These are phyloP conservation scores for Aleadryas rufinucha DNA, from an alignment of 2,113 vertebrate species.

Conservation along the genomic window DNA sequence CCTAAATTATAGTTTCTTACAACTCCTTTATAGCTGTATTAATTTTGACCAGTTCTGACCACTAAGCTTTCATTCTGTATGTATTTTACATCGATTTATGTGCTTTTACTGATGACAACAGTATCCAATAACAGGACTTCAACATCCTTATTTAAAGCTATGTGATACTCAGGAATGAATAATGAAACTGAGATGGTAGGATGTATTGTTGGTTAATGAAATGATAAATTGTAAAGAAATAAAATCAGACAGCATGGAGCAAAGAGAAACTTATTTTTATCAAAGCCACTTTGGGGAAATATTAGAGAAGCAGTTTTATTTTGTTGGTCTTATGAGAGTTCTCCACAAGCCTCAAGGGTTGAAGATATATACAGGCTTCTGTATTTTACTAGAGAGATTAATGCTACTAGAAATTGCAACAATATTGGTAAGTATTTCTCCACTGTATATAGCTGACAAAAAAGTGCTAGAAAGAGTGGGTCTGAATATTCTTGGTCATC, in stretches of 20 bases:
- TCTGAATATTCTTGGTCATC: background rate
- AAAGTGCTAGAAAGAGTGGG: background rate
- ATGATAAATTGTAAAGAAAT: background rate
- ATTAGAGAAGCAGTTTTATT: background rate
- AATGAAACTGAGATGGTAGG: background rate
- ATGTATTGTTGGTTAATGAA: background rate
- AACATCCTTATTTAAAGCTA: background rate
- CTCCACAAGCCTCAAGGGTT: background rate
- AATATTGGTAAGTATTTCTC: background rate
- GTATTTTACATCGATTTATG: background rate
- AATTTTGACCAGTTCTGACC: background rate
- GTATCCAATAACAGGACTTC: background rate
- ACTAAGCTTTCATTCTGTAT: background rate
- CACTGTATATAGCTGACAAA: background rate
- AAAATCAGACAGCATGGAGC: background rate
- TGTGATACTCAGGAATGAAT: background rate
- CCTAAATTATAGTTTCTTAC: background rate
- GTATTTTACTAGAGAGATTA: background rate
- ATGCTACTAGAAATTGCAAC: background rate
- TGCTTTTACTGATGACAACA: background rate
- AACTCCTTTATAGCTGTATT: background rate
- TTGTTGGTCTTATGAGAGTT: background rate
- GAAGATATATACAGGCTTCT: background rate
- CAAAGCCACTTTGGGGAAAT: background rate
- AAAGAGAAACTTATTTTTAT: background rate